Percentiles rank a stretch among this genome's conserved stretches.
These are phyloP conservation scores for Rhincodon typus DNA, from an alignment of 2,797 vertebrate genomes.

Conservation along the genomic window DNA sequence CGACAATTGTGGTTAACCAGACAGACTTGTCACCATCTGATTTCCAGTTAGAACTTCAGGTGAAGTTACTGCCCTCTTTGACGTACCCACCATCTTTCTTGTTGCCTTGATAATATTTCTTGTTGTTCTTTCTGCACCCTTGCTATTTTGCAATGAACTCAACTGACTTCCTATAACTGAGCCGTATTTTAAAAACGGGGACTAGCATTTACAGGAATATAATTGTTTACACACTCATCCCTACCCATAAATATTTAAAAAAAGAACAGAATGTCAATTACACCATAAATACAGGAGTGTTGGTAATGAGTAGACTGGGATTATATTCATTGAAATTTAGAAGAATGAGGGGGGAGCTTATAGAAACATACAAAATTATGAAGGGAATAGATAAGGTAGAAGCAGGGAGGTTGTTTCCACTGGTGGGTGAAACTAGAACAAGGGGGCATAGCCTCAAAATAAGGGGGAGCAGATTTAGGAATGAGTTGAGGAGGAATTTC, in stretches of 20 bases:
- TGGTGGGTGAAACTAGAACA: too few species aligned
- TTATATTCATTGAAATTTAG: too few species aligned
- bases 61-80: not conserved
- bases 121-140: not conserved
- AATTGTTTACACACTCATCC: not conserved
- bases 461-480: too few species aligned
- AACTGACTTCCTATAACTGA: not conserved
- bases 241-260: not conserved
- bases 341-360: too few species aligned
- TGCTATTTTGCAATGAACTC: not conserved
- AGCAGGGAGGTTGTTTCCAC: too few species aligned
- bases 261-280: not conserved
- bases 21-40: not conserved
- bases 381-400: too few species aligned
- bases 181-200: not conserved
- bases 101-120: not conserved
- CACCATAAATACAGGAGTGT: not conserved
- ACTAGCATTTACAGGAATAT: not conserved
- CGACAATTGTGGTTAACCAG: not conserved
- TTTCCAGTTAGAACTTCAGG: not conserved
- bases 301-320: too few species aligned
- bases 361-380: too few species aligned
- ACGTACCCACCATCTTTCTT: not conserved
- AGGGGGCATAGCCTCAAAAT: too few species aligned
- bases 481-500: too few species aligned